A percentile compares a stretch with the other conserved stretches of the same genome.
These are phyloP conservation scores for Terrapene triunguis DNA, from an alignment of 2,113 vertebrate genomes.

Conservation along the genomic window DNA sequence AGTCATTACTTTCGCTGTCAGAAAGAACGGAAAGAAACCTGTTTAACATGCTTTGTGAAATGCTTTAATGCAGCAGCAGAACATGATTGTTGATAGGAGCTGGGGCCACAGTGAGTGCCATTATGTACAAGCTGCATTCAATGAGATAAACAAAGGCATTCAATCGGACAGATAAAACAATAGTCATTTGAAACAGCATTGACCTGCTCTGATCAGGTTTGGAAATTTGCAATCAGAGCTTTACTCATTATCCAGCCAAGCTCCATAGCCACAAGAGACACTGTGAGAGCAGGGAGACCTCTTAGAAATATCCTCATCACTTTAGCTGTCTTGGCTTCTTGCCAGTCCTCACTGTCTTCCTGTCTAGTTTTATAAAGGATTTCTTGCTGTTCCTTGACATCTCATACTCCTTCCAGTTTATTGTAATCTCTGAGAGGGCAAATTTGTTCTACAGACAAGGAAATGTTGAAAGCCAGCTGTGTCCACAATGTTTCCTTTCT, in stretches of 20 bases:
- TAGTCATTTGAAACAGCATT: neutral
- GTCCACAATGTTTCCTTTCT: neutral
- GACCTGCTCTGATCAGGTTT: slow-evolving; percentile 15
- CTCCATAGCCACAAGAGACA: neutral
- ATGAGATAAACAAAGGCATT: neutral
- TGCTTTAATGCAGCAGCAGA: neutral
- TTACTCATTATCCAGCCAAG: neutral
- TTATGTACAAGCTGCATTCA: neutral
- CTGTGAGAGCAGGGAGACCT: neutral
- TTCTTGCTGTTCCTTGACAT: slow-evolving; percentile 39
- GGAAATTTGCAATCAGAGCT: neutral
- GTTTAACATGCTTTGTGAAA: neutral
- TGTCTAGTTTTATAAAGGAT: slow-evolving; percentile 43
- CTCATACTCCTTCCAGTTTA: slow-evolving; percentile 10
- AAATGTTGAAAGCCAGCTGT: slow-evolving; percentile 6
- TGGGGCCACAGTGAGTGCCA: rapidly evolving
- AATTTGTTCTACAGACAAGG: slow-evolving; percentile 49
- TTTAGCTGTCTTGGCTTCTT: neutral
- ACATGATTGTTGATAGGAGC: neutral
- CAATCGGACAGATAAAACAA: neutral
- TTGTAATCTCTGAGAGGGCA: slow-evolving; percentile 47
- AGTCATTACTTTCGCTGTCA: neutral
- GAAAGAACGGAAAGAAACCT: neutral
- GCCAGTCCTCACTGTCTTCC: neutral
- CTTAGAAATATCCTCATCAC: slow-evolving; percentile 11